phyloP scores from a whole-genome alignment of 2,888 invertebrate species.

The Argyresthia albistria region DNA sequence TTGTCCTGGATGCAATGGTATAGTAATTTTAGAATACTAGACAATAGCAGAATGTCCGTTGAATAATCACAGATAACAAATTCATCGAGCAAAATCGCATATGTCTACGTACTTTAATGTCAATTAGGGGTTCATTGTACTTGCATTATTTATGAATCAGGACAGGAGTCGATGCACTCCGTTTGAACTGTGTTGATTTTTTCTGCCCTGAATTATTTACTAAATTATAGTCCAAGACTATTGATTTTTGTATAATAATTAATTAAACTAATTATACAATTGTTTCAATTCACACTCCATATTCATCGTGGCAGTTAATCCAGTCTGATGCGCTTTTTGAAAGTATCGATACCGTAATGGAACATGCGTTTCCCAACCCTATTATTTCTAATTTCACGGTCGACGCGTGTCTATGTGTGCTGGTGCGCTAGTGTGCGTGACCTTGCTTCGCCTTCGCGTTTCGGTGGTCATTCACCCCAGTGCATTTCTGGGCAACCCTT shows the following conservation, averaged over 20 bases:
- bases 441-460: conserved; percentile 57
- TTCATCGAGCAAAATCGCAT: background rate
- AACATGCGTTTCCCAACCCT: conserved; percentile 27
- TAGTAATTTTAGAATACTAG: too few species aligned
- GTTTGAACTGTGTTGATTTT: too few species aligned
- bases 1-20: too few species aligned
- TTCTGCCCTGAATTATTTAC: too few species aligned
- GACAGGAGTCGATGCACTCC: conserved; percentile 10
- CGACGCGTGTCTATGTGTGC: conserved; percentile 40
- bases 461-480: conserved; percentile 62
- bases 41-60: too few species aligned
- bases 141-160: conserved; percentile 9
- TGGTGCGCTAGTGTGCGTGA: conserved; percentile 50
- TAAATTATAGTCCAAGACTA: too few species aligned
- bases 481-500: conserved; percentile 58
- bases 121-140: conserved; percentile 3
- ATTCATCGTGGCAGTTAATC: too few species aligned
- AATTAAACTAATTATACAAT: too few species aligned
- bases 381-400: conserved; percentile 67
- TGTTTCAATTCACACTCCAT: too few species aligned
- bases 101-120: background rate
- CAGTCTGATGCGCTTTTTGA: too few species aligned
- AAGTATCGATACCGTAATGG: conserved; percentile 17
- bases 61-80: background rate
- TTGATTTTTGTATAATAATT: too few species aligned